Conservation (phyloP, 1,140 invertebrate genomes). For the Saccostrea cuccullata region DNA sequence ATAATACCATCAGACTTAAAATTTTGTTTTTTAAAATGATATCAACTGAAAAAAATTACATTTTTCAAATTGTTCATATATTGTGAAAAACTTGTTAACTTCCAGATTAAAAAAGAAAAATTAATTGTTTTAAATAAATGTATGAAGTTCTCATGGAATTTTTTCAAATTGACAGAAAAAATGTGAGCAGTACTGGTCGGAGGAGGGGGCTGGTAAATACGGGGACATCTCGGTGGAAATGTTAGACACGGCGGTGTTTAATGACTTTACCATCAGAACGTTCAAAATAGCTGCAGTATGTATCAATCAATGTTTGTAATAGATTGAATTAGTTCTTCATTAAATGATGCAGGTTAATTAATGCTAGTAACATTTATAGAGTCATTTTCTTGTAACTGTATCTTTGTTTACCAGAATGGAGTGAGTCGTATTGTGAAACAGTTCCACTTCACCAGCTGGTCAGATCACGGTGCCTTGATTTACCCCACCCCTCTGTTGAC, state of each 20-base stretch:
- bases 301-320: slow-evolving; percentile 39
- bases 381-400: neutral
- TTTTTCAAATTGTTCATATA: too few species aligned
- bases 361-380: neutral
- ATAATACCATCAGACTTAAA: too few species aligned
- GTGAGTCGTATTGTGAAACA: slow-evolving; percentile 82
- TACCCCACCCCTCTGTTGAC: slow-evolving; percentile 83
- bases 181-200: slow-evolving; percentile 99
- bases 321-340: too few species aligned
- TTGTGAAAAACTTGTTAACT: too few species aligned
- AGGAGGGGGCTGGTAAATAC: slow-evolving; percentile 92
- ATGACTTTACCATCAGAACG: slow-evolving; percentile 73
- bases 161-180: slow-evolving; percentile 86
- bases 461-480: slow-evolving; percentile 85
- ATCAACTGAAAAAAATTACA: too few species aligned
- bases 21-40: too few species aligned
- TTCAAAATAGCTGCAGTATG: slow-evolving; percentile 72
- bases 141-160: neutral
- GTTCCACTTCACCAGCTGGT: slow-evolving; percentile 84
- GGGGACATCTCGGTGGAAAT: slow-evolving; percentile 84
- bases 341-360: neutral
- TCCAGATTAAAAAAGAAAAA: too few species aligned
- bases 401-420: slow-evolving; percentile 69
- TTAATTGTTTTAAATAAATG: too few species aligned
- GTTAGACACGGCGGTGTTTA: slow-evolving; percentile 68